Evolutionary conservation across 2,888 invertebrate genomes (phyloP).

Genomic region (Orthonevra nobilis): DNA sequence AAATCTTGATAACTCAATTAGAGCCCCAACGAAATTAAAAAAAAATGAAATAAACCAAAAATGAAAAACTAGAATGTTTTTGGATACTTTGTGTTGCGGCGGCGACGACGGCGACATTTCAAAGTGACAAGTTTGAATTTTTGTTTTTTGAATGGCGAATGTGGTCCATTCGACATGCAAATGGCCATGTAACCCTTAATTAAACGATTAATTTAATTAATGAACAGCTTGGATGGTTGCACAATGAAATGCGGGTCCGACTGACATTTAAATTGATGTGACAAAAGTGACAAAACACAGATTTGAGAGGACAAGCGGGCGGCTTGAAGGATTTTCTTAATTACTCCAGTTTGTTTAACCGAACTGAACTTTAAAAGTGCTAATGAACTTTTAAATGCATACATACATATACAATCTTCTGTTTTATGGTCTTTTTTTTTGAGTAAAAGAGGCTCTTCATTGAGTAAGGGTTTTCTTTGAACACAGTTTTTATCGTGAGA

Average conservation of each 20-base stretch:
- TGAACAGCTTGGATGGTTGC: constrained; percentile 25
- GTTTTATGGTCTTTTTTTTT: too few species aligned
- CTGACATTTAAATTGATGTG: constrained; percentile 41
- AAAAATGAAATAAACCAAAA: too few species aligned
- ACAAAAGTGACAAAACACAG: constrained; percentile 22
- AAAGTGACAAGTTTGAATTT: constrained; percentile 4
- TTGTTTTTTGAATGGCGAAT: too few species aligned
- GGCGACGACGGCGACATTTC: too few species aligned
- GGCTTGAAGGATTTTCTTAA: not conserved
- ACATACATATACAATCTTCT: too few species aligned
- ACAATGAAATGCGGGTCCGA: constrained; percentile 8
- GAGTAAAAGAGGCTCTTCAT: too few species aligned
- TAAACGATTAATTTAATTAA: constrained; percentile 40
- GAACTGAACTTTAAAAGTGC: not conserved
- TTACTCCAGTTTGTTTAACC: constrained; percentile 7
- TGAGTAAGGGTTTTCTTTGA: too few species aligned
- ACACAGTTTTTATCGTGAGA: too few species aligned
- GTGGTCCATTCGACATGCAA: not conserved
- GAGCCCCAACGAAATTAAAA: too few species aligned
- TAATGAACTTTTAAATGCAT: constrained; percentile 14
- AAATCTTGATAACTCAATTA: constrained; percentile 20
- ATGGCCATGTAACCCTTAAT: constrained; percentile 28
- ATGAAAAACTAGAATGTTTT: too few species aligned
- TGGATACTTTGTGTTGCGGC: too few species aligned
- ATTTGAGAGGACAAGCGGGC: not conserved